Conservation (phyloP, 2,797 vertebrate genomes). For the Xyrichtys novacula region DNA sequence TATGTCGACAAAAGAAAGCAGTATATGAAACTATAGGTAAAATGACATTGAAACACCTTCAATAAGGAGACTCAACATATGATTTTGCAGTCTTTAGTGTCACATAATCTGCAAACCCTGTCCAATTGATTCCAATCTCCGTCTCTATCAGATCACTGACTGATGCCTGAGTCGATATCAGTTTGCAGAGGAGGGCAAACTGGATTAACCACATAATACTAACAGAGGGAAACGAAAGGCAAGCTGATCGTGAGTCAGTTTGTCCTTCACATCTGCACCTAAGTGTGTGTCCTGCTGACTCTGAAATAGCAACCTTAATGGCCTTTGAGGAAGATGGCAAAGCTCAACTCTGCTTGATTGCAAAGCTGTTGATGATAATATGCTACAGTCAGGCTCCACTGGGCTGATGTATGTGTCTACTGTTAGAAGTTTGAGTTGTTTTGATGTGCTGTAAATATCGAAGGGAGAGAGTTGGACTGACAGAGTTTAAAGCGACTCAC, state of each 20-base stretch:
- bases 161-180: slow-evolving; percentile 43
- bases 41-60: too few species aligned
- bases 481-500: too few species aligned
- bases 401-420: slow-evolving; percentile 31
- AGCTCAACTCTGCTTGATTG: slow-evolving; percentile 40
- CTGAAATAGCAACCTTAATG: slow-evolving; percentile 70
- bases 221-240: slow-evolving; percentile 12
- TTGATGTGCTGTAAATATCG: slow-evolving; percentile 15
- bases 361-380: slow-evolving; percentile 45
- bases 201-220: slow-evolving; percentile 55
- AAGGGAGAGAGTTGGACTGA: slow-evolving; percentile 1
- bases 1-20: too few species aligned
- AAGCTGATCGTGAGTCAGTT: slow-evolving; percentile 44
- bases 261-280: slow-evolving; percentile 35
- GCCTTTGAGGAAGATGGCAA: slow-evolving; percentile 36
- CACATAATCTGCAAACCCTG: neutral
- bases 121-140: slow-evolving; percentile 25
- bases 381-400: slow-evolving; percentile 26
- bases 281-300: slow-evolving; percentile 38
- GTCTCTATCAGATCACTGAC: slow-evolving; percentile 52
- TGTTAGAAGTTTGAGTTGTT: slow-evolving; percentile 24
- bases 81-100: neutral
- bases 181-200: slow-evolving; percentile 56
- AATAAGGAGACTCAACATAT: neutral
- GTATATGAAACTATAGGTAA: too few species aligned